Evolutionary conservation across 2,797 vertebrate genomes (phyloP).

Genomic region (Microctenopoma stevenorrisi): DNA sequence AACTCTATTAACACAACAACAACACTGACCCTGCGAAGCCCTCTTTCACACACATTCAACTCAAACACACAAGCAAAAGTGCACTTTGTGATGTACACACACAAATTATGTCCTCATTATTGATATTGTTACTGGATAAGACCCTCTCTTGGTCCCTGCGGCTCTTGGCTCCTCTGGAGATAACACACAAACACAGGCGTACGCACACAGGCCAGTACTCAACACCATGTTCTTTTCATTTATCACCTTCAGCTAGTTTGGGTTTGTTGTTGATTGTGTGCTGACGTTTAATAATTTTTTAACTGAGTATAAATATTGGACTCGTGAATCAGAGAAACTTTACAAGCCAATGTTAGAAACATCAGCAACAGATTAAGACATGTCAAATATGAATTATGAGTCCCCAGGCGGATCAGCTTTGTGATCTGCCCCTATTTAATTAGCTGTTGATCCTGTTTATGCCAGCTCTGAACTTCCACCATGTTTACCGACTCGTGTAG

Average conservation of each 20-base stretch:
- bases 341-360: no score
- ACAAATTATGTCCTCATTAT: conserved; percentile 57
- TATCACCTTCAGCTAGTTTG: not conserved
- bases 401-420: no score
- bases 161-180: conserved; percentile 36
- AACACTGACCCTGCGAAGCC: conserved; percentile 56
- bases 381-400: no score
- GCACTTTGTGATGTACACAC: conserved; percentile 12
- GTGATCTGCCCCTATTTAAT: no score
- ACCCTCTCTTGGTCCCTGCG: conserved; percentile 69
- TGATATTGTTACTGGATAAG: conserved; percentile 64
- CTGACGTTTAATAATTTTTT: not conserved
- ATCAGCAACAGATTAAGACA: no score
- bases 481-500: no score
- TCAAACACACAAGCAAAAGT: conserved; percentile 5
- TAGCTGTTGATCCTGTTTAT: no score
- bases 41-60: conserved; percentile 2
- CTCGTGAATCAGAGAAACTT: no score
- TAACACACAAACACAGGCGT: not conserved
- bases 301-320: not conserved
- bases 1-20: conserved; percentile 69
- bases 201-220: not conserved
- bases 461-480: no score
- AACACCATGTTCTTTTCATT: not conserved
- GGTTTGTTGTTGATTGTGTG: not conserved